A percentile compares a stretch with the other conserved stretches of the same genome.
phyloP scores from a whole-genome alignment of 2,888 invertebrate genomes.

The Morinoia aosen region DNA sequence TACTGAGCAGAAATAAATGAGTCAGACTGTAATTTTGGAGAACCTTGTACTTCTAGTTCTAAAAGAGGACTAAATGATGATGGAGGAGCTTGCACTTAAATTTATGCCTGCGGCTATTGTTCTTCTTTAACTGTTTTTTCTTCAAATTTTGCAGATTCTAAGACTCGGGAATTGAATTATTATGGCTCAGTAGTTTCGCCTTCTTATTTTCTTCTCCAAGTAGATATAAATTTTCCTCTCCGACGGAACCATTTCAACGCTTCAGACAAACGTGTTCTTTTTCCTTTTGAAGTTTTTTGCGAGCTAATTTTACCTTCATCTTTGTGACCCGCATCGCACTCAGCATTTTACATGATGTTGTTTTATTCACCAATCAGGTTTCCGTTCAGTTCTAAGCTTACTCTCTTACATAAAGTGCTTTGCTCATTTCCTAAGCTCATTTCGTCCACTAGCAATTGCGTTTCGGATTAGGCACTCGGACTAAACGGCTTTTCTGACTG shows the following conservation, averaged over 20 bases:
- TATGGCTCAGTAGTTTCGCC: neutral
- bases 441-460: neutral
- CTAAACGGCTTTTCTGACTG: neutral
- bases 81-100: neutral
- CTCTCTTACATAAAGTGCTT: neutral
- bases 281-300: neutral
- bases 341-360: neutral
- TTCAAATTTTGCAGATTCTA: neutral
- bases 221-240: neutral
- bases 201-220: neutral
- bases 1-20: neutral
- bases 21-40: neutral
- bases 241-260: neutral
- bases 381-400: neutral
- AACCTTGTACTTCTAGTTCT: neutral
- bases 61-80: neutral
- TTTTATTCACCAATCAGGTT: neutral
- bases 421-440: no score
- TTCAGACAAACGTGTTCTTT: neutral
- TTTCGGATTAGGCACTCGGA: neutral
- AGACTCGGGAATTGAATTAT: neutral
- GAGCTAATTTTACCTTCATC: neutral
- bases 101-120: neutral
- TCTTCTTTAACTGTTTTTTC: neutral
- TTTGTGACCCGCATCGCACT: neutral